Base-by-base conservation (phyloP, 2,113 vertebrate species). In the Nothoprocta perdicaria region DNA sequence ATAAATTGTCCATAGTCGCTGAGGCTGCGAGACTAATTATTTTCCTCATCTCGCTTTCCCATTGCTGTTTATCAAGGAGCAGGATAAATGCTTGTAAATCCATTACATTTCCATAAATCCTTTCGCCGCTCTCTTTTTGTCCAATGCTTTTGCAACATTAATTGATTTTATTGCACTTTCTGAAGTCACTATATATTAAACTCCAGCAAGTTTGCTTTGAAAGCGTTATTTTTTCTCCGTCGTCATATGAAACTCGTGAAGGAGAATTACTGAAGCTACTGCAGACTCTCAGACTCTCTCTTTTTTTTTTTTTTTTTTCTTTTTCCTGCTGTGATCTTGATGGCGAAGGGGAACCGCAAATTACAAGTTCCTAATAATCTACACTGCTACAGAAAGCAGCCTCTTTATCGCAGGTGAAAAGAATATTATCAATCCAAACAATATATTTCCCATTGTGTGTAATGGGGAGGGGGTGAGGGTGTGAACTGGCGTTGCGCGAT, bases 121-220 rank as follows among this genome's bases (percentile, higher is more conserved):
- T 91, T 85, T 79, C 45, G 0, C 82, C n/a, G 24, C 86, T 86
- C 73, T 73, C 55, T 80, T 89, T 91, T 85, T 80, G 80, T 68
- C 91, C 96, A 91, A 61, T 43, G 91, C 60, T 84, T 91, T 96
- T 88, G 89, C 91, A 95, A 88, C 90, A 72, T 92, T 90, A 90
- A 95, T 94, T 93, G 94, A 94, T 92, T 95, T 96, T 94, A 92
- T 89, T 92, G 55, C 90, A 80, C 76, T 86, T 92, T 73, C 77
- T 75, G 78, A 92, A 96, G 75, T 80, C 94, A 55, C 92, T 80
- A 85, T 80, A 79, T 93, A 95, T 94, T 90, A 92, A 76, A 80
- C 41, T 78, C 71, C 57, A 87, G 66, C 24, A 80, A 91, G 66
- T 91, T 89, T 45, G 35, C 61, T 35, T 69, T 22, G 43, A 77